These are phyloP conservation scores for Trichopoda pennipes DNA, from an alignment of 2,888 invertebrate genomes.

Conservation along the genomic window DNA sequence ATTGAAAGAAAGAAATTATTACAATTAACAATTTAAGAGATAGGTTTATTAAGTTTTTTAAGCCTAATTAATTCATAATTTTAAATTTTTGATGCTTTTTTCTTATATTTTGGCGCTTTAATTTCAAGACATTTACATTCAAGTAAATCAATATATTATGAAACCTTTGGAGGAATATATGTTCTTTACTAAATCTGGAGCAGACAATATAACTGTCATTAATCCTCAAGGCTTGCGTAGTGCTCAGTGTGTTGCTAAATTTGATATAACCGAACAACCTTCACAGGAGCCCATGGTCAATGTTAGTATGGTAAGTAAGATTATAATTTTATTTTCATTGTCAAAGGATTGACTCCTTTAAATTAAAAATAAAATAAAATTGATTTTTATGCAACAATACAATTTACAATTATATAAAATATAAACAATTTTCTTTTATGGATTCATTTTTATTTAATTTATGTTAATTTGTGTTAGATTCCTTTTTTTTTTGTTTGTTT, in stretches of 20 bases:
- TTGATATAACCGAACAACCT: constrained; percentile 84
- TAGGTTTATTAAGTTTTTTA: no score
- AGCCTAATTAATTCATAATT: no score
- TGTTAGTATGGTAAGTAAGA: constrained; percentile 82
- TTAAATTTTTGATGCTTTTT: background rate
- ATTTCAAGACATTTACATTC: constrained; percentile 89
- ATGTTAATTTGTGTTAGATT: no score
- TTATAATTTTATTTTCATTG: background rate
- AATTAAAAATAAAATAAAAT: no score
- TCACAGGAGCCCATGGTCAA: constrained; percentile 83
- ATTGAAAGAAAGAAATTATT: no score
- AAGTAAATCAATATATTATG: constrained; percentile 90
- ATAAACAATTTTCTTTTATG: no score
- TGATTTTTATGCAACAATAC: no score
- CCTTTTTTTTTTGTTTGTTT: no score
- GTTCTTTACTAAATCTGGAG: constrained; percentile 92
- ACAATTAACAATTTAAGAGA: no score
- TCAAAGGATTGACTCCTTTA: no score
- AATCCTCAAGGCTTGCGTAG: constrained; percentile 92
- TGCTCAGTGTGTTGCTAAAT: constrained; percentile 91
- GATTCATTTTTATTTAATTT: no score
- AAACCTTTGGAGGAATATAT: constrained; percentile 95
- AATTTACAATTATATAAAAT: no score
- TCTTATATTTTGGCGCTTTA: background rate
- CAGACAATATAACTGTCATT: constrained; percentile 92